These are phyloP conservation scores for Urocolius indicus DNA, from an alignment of 2,113 vertebrate genomes.

Conservation along the genomic window DNA sequence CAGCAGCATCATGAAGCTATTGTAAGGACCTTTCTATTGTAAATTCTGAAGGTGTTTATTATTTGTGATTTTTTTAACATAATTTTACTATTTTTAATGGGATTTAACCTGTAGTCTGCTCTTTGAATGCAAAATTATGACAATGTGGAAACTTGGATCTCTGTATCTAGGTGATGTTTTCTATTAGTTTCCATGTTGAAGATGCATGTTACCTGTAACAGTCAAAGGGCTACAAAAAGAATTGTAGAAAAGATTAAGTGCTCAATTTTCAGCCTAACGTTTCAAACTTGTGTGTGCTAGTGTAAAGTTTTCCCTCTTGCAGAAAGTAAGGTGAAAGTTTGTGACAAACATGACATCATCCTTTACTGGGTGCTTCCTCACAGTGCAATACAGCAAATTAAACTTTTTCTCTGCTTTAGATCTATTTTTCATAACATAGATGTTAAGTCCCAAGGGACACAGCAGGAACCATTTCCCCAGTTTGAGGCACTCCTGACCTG, in stretches of 20 bases:
- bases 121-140: not conserved
- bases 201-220: not conserved
- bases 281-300: rapidly evolving
- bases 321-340: not conserved
- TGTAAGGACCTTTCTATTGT: not conserved
- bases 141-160: not conserved
- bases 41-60: not conserved
- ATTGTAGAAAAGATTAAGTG: not conserved
- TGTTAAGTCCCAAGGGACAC: not conserved
- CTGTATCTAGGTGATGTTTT: not conserved
- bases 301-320: not conserved
- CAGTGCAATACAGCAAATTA: not conserved
- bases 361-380: not conserved
- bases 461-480: not conserved
- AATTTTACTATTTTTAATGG: not conserved
- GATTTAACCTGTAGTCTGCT: not conserved
- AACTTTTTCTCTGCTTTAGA: not conserved
- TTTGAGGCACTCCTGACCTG: not conserved
- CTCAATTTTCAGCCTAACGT: not conserved
- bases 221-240: not conserved
- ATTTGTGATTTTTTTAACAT: not conserved
- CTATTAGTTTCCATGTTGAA: not conserved
- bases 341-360: not conserved
- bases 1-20: not conserved
- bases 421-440: not conserved